These are phyloP conservation scores for Eupristina koningsbergeri DNA, from an alignment of 1,140 invertebrate genomes.

Conservation along the genomic window DNA sequence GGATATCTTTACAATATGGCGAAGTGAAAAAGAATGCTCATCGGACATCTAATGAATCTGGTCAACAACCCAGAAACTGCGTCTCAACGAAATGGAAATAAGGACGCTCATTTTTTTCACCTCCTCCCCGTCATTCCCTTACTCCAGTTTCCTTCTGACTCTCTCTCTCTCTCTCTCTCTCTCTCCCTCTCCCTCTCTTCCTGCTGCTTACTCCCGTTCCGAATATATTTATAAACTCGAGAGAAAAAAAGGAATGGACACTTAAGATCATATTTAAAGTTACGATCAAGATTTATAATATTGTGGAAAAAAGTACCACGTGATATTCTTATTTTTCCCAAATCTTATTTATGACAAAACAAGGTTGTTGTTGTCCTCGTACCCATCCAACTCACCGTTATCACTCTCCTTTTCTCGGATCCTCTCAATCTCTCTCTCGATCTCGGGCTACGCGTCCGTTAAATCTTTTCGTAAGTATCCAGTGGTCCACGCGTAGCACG, in stretches of 20 bases:
- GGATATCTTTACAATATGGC: neutral
- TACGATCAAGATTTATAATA: neutral
- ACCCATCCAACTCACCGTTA: no score
- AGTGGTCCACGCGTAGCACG: constrained; percentile 67
- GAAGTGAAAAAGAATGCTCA: neutral
- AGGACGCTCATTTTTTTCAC: neutral
- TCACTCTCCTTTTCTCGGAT: neutral
- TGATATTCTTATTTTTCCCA: neutral
- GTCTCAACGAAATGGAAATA: constrained; percentile 38
- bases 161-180: no score
- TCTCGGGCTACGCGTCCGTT: constrained; percentile 46
- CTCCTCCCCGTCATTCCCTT: neutral
- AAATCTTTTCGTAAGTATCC: constrained; percentile 58
- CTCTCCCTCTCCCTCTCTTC: neutral
- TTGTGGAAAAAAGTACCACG: neutral
- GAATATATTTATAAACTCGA: neutral
- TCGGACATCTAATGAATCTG: neutral
- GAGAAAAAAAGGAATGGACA: neutral
- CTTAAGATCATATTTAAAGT: neutral
- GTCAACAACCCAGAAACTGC: constrained; percentile 21
- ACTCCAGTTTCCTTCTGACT: neutral
- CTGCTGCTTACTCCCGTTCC: no score
- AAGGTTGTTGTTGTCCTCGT: no score
- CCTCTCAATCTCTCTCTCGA: constrained; percentile 32
- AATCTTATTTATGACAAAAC: neutral